phyloP scores from a whole-genome alignment of 2,113 vertebrate genomes.

The Agelaius tricolor region DNA sequence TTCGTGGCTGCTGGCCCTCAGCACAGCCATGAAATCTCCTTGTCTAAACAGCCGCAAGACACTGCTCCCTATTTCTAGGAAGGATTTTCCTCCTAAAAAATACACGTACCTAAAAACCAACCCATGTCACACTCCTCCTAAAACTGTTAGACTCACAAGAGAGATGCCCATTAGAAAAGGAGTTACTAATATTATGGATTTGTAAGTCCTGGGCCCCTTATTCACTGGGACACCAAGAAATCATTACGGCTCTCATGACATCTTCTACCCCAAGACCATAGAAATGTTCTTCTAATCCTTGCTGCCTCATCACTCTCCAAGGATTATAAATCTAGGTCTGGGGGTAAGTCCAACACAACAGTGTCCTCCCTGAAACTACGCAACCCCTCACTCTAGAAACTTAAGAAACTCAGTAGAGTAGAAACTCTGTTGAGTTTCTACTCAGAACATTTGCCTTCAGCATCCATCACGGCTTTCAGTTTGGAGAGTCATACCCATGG shows the following conservation, averaged over 20 bases:
- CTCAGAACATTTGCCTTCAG: background rate
- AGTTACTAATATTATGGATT: background rate
- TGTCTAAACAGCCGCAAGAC: background rate
- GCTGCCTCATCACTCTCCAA: background rate
- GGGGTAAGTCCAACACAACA: background rate
- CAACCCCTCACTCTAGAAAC: background rate
- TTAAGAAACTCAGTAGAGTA: background rate
- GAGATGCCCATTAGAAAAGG: background rate
- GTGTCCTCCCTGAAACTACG: background rate
- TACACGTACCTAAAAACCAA: background rate
- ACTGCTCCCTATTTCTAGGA: background rate
- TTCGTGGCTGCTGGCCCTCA: slow-evolving; percentile 38
- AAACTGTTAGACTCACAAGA: background rate
- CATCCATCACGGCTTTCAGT: background rate
- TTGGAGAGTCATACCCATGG: background rate
- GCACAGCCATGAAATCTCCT: background rate
- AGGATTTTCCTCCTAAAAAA: background rate
- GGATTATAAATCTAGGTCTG: background rate
- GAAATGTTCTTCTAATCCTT: background rate
- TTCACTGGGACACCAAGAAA: background rate
- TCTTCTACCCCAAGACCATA: background rate
- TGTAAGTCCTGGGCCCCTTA: background rate
- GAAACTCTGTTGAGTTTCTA: background rate
- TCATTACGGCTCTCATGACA: background rate
- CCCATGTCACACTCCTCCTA: background rate